These are phyloP conservation scores for Sinocyclocheilus anophthalmus DNA, from an alignment of 2,113 vertebrate species.

Conservation along the genomic window DNA sequence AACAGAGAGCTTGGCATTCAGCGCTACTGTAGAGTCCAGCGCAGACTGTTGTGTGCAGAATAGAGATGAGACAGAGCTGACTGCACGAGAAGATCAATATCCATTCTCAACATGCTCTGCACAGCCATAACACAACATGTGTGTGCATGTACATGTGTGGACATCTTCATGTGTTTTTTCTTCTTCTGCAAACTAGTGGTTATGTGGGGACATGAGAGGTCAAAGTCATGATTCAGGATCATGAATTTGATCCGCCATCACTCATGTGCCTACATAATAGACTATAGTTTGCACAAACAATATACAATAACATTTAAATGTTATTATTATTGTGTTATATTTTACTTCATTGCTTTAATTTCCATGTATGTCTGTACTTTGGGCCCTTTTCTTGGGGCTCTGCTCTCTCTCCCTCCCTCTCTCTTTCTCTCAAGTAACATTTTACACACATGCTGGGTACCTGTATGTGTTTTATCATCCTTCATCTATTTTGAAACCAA, in stretches of 20 bases:
- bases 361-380: too few species aligned
- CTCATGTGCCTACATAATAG: too few species aligned
- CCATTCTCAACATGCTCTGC: constrained; percentile 49
- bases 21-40: constrained; percentile 33
- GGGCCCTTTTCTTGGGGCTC: too few species aligned
- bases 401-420: too few species aligned
- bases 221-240: background rate
- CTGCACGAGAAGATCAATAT: constrained; percentile 53
- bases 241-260: background rate
- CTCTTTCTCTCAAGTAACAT: too few species aligned
- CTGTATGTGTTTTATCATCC: too few species aligned
- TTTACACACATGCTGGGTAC: too few species aligned
- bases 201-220: background rate
- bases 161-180: background rate
- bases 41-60: constrained; percentile 42
- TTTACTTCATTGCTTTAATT: background rate
- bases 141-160: background rate
- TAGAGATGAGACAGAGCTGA: constrained; percentile 50
- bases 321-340: background rate
- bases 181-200: background rate
- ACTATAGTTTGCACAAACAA: too few species aligned
- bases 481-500: too few species aligned
- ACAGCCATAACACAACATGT: background rate
- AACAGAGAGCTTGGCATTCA: constrained; percentile 34
- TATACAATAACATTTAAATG: background rate